Evolutionary conservation across 2,113 vertebrate genomes (phyloP).

Genomic region (Athene cunicularia): DNA sequence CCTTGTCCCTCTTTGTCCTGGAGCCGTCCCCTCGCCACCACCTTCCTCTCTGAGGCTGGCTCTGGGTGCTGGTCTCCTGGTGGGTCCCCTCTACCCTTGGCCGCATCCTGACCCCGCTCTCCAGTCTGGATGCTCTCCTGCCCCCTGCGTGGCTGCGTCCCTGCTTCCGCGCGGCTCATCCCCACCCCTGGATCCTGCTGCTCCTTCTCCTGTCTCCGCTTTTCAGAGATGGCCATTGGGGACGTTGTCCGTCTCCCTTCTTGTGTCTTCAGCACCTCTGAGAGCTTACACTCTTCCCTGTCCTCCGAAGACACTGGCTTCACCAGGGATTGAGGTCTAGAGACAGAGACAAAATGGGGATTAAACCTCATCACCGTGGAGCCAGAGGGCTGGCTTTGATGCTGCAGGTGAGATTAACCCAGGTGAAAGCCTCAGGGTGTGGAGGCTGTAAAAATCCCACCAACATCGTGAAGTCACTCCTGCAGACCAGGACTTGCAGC

Average conservation of each 20-base stretch:
- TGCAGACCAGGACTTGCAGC: not conserved
- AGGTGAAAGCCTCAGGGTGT: not conserved
- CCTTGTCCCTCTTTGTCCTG: not conserved
- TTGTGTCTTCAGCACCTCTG: constrained; percentile 70
- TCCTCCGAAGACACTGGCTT: not conserved
- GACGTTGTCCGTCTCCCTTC: constrained; percentile 74
- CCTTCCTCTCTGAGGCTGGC: not conserved
- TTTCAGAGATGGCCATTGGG: constrained; percentile 45
- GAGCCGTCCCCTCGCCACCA: not conserved
- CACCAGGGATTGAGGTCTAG: not conserved
- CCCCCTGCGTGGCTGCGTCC: accelerated
- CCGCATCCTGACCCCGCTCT: not conserved
- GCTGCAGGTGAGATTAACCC: not conserved
- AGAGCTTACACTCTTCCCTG: constrained; percentile 49
- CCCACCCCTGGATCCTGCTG: not conserved
- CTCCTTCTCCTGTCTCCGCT: constrained; percentile 48
- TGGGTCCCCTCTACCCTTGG: not conserved
- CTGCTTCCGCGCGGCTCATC: accelerated
- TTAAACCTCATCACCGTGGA: not conserved
- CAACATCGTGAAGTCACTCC: not conserved
- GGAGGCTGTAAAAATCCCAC: not conserved
- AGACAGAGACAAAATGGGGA: not conserved
- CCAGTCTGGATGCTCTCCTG: not conserved
- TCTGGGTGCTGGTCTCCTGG: not conserved
- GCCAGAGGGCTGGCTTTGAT: not conserved